These are phyloP conservation scores for Scaptomyza cyrtandrae DNA, from an alignment of 2,888 invertebrate genomes.

Conservation along the genomic window DNA sequence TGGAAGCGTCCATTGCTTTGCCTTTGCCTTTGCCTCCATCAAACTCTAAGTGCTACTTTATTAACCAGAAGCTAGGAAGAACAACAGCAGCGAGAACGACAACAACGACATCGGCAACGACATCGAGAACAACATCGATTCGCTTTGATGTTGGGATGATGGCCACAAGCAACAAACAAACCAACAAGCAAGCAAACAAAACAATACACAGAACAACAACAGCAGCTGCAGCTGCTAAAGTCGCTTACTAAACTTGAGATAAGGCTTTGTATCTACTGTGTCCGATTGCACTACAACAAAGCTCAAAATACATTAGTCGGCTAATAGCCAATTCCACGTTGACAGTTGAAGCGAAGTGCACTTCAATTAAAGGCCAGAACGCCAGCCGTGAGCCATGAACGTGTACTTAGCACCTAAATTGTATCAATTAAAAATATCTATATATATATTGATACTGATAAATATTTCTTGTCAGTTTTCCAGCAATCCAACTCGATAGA, in stretches of 20 bases:
- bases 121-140: conserved; percentile 14
- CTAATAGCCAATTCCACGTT: conserved; percentile 47
- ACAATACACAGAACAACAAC: conserved; percentile 19
- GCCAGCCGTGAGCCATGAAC: background rate
- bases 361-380: conserved; percentile 12
- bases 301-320: conserved; percentile 48
- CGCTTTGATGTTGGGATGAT: conserved; percentile 38
- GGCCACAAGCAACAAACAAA: conserved; percentile 49
- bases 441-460: background rate
- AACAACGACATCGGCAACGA: conserved; percentile 10
- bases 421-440: no score
- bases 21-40: conserved; percentile 43
- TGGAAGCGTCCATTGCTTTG: conserved; percentile 33
- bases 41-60: conserved; percentile 72
- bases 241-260: conserved; percentile 2
- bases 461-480: background rate
- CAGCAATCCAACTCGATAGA: conserved; percentile 21
- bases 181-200: conserved; percentile 37
- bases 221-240: background rate
- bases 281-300: conserved; percentile 52
- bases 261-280: conserved; percentile 55
- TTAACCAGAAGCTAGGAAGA: conserved; percentile 57
- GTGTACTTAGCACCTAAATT: no score
- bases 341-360: conserved; percentile 16
- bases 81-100: conserved; percentile 16